These are phyloP conservation scores for Nomada hirtipes DNA, from an alignment of 2,888 invertebrate species.

Conservation along the genomic window DNA sequence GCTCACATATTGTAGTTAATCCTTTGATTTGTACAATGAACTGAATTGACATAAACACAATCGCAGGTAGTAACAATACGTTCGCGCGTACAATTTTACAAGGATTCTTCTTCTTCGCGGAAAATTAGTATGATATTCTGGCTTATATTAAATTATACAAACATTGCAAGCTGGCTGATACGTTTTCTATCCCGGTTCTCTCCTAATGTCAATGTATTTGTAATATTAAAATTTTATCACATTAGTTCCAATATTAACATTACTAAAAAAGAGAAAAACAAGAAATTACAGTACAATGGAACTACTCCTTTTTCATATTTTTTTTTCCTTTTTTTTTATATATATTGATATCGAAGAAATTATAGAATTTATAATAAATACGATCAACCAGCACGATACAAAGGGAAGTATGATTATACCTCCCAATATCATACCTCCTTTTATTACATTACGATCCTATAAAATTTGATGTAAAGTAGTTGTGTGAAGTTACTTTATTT, in stretches of 20 bases:
- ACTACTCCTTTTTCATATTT: not conserved
- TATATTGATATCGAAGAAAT: not conserved
- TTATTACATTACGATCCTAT: not conserved
- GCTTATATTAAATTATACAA: not conserved
- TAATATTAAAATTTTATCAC: not conserved
- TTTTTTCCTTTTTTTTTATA: not conserved
- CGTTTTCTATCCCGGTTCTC: not conserved
- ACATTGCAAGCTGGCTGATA: constrained; percentile 21
- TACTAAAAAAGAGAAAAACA: not conserved
- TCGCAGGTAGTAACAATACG: not conserved
- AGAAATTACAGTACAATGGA: not conserved
- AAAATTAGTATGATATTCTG: not conserved
- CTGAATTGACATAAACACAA: not conserved
- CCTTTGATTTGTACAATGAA: constrained; percentile 16
- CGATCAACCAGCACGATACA: constrained; percentile 36
- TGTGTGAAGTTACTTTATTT: constrained; percentile 32
- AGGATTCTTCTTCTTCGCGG: not conserved
- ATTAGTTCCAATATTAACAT: not conserved
- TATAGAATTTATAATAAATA: not conserved
- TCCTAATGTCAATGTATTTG: not conserved
- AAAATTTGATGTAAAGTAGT: constrained; percentile 42
- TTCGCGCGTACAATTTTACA: not conserved
- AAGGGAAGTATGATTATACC: not conserved
- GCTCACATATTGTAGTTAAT: constrained; percentile 31
- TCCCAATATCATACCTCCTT: not conserved